phyloP scores from a whole-genome alignment of 2,888 invertebrate species.

The Drosophila anomalata region DNA sequence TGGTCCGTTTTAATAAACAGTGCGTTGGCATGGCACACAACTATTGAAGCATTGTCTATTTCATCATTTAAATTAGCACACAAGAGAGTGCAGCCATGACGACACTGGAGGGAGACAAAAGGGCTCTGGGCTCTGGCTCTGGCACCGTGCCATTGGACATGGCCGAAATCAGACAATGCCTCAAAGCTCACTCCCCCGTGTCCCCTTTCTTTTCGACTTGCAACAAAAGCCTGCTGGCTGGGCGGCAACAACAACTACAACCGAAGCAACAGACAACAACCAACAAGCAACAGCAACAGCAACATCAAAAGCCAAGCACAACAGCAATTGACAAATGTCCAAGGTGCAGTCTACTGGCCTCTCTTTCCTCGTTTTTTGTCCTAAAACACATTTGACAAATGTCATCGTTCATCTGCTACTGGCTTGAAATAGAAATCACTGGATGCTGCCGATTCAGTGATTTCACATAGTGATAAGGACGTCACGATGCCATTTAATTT shows the following conservation, averaged over 20 bases:
- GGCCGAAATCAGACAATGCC: conserved; percentile 51
- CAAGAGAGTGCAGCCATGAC: conserved; percentile 54
- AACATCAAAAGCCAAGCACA: conserved; percentile 51
- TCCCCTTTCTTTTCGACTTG: conserved; percentile 1
- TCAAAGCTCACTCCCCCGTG: conserved; percentile 36
- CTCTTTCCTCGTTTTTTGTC: conserved; percentile 11
- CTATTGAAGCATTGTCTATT: conserved; percentile 44
- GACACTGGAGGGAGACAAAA: conserved; percentile 25
- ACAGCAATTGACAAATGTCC: conserved; percentile 58
- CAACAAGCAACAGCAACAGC: conserved; percentile 24
- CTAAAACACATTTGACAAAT: conserved; percentile 52
- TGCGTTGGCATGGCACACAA: conserved; percentile 39
- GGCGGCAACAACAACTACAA: conserved; percentile 33
- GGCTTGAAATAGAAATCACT: conserved; percentile 55
- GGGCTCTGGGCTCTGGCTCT: background rate
- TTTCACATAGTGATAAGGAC: conserved; percentile 60
- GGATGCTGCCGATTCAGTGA: conserved; percentile 51
- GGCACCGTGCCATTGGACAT: conserved; percentile 39
- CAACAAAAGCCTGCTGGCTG: conserved; percentile 45
- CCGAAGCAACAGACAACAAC: background rate
- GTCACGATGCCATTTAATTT: conserved; percentile 61
- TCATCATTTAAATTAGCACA: conserved; percentile 72
- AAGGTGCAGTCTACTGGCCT: conserved; percentile 28
- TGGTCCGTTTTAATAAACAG: conserved; percentile 51
- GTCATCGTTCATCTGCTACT: conserved; percentile 41